Evolutionary conservation across 2,888 invertebrate species (phyloP).

Genomic region (Noctua comes): DNA sequence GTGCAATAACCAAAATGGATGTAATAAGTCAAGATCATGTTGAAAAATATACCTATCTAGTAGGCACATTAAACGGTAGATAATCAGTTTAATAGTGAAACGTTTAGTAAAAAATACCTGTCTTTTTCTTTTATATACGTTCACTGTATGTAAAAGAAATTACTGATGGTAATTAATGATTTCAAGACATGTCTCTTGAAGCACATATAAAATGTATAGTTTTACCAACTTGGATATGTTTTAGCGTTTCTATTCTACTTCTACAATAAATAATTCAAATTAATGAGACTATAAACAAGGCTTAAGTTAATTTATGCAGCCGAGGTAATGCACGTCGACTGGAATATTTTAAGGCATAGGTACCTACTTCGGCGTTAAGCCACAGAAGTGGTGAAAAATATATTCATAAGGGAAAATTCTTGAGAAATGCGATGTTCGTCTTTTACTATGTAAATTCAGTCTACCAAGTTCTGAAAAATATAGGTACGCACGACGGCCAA

Average conservation of each 20-base stretch:
- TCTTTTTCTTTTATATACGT: neutral
- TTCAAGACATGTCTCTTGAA: neutral
- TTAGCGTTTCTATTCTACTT: conserved; percentile 34
- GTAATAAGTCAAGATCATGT: conserved; percentile 20
- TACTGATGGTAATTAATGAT: neutral
- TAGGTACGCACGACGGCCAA: too few relatives aligned
- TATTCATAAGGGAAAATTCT: conserved; percentile 42
- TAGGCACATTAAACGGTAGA: neutral
- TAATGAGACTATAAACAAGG: conserved; percentile 67
- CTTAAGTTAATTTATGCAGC: conserved; percentile 68
- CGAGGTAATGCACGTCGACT: conserved; percentile 63
- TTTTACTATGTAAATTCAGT: conserved; percentile 34
- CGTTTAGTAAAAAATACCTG: neutral
- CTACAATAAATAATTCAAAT: conserved; percentile 54
- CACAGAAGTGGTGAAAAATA: conserved; percentile 38
- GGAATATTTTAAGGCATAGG: conserved; percentile 64
- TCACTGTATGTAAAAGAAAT: neutral
- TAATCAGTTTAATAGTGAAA: neutral
- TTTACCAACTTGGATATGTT: conserved; percentile 17
- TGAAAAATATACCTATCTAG: neutral
- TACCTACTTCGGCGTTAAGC: conserved; percentile 37
- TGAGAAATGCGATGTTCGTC: conserved; percentile 30
- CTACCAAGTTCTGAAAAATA: conserved; percentile 21
- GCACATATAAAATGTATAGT: neutral
- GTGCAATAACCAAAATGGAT: conserved; percentile 15